phyloP scores from a whole-genome alignment of 2,113 vertebrate species.

The Bostrychus sinensis region DNA sequence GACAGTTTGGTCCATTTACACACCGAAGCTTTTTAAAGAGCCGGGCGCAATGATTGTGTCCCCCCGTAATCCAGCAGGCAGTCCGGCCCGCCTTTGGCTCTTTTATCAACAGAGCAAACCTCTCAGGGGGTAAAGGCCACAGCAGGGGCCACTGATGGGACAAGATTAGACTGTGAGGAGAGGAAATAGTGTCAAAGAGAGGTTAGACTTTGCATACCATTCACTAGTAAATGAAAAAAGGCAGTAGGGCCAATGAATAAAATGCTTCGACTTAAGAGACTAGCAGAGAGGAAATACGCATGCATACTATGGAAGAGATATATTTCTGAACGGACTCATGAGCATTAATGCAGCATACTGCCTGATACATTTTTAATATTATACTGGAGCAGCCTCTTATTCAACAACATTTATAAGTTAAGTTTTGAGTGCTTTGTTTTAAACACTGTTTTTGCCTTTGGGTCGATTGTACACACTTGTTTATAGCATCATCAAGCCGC shows the following conservation, averaged over 20 bases:
- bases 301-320: not conserved
- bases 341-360: slow-evolving; percentile 17
- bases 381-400: not conserved
- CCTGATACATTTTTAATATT: slow-evolving; percentile 11
- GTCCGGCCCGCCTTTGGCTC: slow-evolving; percentile 44
- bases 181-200: slow-evolving; percentile 69
- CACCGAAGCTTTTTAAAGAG: slow-evolving; percentile 61
- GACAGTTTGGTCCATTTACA: slow-evolving; percentile 65
- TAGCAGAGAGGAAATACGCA: not conserved
- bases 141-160: slow-evolving; percentile 66
- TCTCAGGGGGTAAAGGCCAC: slow-evolving; percentile 69
- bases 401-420: not conserved
- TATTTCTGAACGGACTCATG: not conserved
- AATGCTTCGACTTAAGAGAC: slow-evolving; percentile 4
- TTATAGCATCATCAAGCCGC: not conserved
- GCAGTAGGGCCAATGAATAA: slow-evolving; percentile 48
- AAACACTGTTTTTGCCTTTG: not conserved
- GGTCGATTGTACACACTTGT: not conserved
- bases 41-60: slow-evolving; percentile 62
- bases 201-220: slow-evolving; percentile 68
- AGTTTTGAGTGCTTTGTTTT: not conserved
- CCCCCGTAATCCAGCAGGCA: slow-evolving; percentile 56
- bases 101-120: slow-evolving; percentile 64
- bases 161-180: slow-evolving; percentile 67
- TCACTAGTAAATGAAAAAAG: slow-evolving; percentile 66